Conservation (phyloP, 2,113 vertebrate genomes). For the Clarias batrachus region DNA sequence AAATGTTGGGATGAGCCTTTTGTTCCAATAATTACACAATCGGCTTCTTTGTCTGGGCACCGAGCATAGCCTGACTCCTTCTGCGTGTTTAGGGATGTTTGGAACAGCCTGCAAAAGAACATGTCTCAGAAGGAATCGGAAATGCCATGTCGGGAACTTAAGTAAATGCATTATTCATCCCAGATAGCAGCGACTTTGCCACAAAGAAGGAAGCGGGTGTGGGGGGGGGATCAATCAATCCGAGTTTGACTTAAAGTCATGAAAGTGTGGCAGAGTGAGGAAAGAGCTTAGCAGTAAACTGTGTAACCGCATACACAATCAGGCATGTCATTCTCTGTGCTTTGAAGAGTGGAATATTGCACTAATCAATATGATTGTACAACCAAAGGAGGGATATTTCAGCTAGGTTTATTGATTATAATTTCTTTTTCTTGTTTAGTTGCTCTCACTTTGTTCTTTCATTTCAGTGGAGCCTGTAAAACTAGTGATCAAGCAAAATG, state of each 20-base stretch:
- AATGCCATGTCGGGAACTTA: constrained; percentile 44
- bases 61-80: constrained; percentile 43
- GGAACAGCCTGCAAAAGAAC: constrained; percentile 26
- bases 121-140: constrained; percentile 47
- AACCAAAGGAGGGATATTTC: constrained; percentile 63
- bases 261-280: constrained; percentile 44
- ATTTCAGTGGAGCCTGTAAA: not conserved
- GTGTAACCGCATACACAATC: constrained; percentile 57
- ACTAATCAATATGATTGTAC: constrained; percentile 68
- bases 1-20: constrained; percentile 8
- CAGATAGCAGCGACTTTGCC: constrained; percentile 24
- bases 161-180: constrained; percentile 62
- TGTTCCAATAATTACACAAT: not conserved
- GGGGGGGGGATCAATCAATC: not conserved
- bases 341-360: constrained; percentile 41
- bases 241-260: constrained; percentile 55
- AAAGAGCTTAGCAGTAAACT: constrained; percentile 46
- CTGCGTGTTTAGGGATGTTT: constrained; percentile 23
- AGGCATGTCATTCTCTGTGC: constrained; percentile 38
- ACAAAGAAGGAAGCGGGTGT: not conserved
- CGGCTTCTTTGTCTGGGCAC: constrained; percentile 9
- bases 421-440: constrained; percentile 57
- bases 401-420: constrained; percentile 51
- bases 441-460: constrained; percentile 7
- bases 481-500: not conserved